These are phyloP conservation scores for Trichonephila inaurata DNA, from an alignment of 1,140 invertebrate species.

Conservation along the genomic window DNA sequence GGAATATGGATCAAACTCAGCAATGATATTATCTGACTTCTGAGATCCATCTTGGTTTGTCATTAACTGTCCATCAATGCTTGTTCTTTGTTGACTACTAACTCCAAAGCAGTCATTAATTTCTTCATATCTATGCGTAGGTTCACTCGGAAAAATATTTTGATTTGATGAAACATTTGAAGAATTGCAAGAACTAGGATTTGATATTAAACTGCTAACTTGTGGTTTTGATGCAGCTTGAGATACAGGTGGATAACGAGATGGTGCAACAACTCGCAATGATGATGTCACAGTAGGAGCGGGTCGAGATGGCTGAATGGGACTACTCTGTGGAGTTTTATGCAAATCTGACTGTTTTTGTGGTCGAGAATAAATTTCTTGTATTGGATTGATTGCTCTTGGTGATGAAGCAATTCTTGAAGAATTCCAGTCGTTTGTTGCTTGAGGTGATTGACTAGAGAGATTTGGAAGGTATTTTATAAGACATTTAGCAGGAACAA, in stretches of 20 bases:
- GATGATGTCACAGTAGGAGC: slow-evolving; percentile 40
- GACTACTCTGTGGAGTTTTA: neutral
- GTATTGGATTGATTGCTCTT: neutral
- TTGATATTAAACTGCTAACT: neutral
- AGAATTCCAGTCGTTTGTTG: slow-evolving; percentile 9
- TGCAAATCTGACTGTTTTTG: neutral
- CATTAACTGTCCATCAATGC: neutral
- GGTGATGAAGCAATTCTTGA: neutral
- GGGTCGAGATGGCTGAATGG: slow-evolving; percentile 31
- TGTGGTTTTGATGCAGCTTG: neutral
- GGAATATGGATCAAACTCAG: slow-evolving; percentile 74
- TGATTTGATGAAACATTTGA: slow-evolving; percentile 4
- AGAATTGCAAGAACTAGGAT: neutral
- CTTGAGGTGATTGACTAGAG: slow-evolving; percentile 32
- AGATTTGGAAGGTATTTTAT: slow-evolving; percentile 50
- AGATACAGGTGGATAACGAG: slow-evolving; percentile 18
- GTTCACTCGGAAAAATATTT: slow-evolving; percentile 27
- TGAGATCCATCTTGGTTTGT: neutral
- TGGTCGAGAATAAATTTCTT: neutral
- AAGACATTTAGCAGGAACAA: slow-evolving; percentile 79
- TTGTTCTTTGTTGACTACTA: neutral
- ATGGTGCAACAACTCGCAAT: slow-evolving; percentile 55
- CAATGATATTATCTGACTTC: neutral
- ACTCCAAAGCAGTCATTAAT: slow-evolving; percentile 41
- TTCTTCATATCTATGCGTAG: slow-evolving; percentile 72